Base-by-base conservation (phyloP, 2,888 invertebrate genomes). In the Chalcosyrphus nemorum region DNA sequence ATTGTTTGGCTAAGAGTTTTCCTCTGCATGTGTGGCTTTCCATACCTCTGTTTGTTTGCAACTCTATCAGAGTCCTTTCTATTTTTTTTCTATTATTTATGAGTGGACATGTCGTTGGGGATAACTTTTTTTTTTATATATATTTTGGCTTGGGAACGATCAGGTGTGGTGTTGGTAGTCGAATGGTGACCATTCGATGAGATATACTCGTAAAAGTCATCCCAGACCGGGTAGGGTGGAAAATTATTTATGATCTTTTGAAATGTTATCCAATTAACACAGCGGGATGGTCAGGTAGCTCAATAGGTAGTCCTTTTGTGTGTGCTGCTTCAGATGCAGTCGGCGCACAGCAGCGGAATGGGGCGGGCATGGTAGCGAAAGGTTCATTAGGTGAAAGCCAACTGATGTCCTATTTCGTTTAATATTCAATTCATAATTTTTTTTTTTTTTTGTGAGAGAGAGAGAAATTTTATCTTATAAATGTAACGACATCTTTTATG, bases 261-360 rank as follows among this genome's bases (percentile, higher is more conserved):
- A 74, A 80, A 84, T 80, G 70, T 75, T 80, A 80, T 84, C 84
- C 84, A 84, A 84, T 84, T 84, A 80, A 80, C 84, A 70, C 84
- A 84, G 84, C 84, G 41, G 84, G 84, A 65, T 29, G 38, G 57
- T 15, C n/a, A 41, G 56, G 35, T 59, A 72, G 54, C 59, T 41
- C 50, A 54, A 35, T 61, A 24, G 66, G 78, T 71, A 82, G 77
- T 65, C 77, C 71, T 72, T 76, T 70, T 63, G 76, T 68, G 50
- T 50, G 68, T 41, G 41, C 47, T 78, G 77, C 81, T 77, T 66
- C 72, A 72, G 82, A 74, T 78, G 66, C 59, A 17, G 2, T 54
- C 59, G 13, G 2, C 38, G 24, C 24, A n/a, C n/a, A n/a, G n/a
- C n/a, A 13, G 56, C 35, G 38, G 7, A 7, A 45, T 56, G 43